Percentiles rank a stretch among this genome's conserved stretches.
Conservation (phyloP, 2,888 invertebrate species). For the Apeira syringaria region DNA sequence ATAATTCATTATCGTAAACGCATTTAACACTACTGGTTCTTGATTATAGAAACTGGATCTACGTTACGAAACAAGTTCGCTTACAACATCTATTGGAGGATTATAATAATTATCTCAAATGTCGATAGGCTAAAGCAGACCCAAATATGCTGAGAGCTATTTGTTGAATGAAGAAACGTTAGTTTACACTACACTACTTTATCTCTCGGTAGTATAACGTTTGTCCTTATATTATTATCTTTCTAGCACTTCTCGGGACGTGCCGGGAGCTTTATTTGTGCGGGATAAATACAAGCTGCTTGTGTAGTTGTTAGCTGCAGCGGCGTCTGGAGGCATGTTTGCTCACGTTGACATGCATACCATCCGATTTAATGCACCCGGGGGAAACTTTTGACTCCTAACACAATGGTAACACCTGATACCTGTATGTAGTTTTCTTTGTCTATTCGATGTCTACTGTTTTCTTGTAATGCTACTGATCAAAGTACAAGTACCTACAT, state of each 20-base stretch:
- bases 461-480: too few relatives aligned
- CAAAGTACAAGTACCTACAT: too few relatives aligned
- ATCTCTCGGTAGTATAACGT: constrained; percentile 36
- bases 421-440: background rate
- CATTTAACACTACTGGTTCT: constrained; percentile 31
- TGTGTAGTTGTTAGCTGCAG: constrained; percentile 35
- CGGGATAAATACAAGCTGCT: constrained; percentile 69
- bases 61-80: constrained; percentile 34
- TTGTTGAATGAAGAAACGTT: constrained; percentile 19
- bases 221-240: constrained; percentile 59
- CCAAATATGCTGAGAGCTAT: constrained; percentile 19
- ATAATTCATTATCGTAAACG: constrained; percentile 32
- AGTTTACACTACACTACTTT: constrained; percentile 31
- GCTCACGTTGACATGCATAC: constrained; percentile 71
- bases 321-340: constrained; percentile 58
- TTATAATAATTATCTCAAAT: constrained; percentile 33
- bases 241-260: constrained; percentile 52
- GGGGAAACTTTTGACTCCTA: constrained; percentile 17
- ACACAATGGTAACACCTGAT: constrained; percentile 15
- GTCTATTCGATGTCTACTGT: too few relatives aligned
- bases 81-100: constrained; percentile 33
- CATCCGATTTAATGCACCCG: constrained; percentile 54
- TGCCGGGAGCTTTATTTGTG: constrained; percentile 67
- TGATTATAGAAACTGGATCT: constrained; percentile 25
- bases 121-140: constrained; percentile 9